phyloP scores from a whole-genome alignment of 1,140 invertebrate genomes.

The Pachypeltis micranthus region DNA sequence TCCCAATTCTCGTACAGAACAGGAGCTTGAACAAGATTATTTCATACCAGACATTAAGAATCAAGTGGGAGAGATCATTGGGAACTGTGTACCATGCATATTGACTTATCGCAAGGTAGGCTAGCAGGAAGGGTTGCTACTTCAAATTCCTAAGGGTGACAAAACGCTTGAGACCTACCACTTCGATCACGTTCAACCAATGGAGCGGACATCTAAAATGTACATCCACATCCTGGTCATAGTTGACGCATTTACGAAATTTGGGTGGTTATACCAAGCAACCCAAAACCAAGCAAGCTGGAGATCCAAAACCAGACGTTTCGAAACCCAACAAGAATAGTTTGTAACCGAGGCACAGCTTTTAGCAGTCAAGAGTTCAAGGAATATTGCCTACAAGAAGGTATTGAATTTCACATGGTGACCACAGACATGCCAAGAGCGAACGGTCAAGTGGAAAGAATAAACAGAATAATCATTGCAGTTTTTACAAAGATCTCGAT shows the following conservation, averaged over 20 bases:
- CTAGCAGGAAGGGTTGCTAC: too few species aligned
- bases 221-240: not conserved
- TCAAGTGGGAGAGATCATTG: too few species aligned
- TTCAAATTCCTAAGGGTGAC: too few species aligned
- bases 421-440: constrained; percentile 16
- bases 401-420: constrained; percentile 21
- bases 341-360: not conserved
- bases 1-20: too few species aligned
- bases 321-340: not conserved
- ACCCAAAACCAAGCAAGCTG: not conserved
- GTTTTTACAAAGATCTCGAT: not conserved
- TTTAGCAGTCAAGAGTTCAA: constrained; percentile 29
- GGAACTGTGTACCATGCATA: too few species aligned
- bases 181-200: too few species aligned
- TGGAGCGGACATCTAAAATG: too few species aligned
- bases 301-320: not conserved
- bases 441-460: constrained; percentile 28
- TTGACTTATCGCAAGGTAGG: too few species aligned
- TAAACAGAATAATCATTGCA: constrained; percentile 7
- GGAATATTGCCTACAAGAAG: constrained; percentile 27
- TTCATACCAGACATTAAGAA: too few species aligned
- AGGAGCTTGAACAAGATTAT: too few species aligned
- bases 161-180: too few species aligned
- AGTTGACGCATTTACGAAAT: not conserved
- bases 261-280: not conserved